phyloP scores from a whole-genome alignment of 2,113 vertebrate species.

The Channa maculata region DNA sequence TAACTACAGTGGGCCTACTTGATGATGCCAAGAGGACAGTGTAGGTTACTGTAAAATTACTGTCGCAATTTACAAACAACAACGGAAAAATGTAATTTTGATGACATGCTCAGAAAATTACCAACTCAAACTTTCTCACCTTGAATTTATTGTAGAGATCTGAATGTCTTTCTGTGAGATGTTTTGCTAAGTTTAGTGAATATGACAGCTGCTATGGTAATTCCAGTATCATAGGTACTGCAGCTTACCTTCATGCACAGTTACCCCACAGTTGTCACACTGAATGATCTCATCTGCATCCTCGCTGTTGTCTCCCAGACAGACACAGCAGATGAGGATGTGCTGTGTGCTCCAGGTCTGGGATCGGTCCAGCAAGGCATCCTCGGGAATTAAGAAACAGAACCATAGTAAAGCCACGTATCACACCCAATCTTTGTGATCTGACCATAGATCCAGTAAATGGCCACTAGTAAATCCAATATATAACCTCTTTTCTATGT shows the following conservation, averaged over 20 bases:
- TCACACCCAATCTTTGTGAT: not conserved
- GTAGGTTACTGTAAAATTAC: no score
- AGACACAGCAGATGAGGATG: conserved; percentile 99
- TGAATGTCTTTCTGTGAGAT: no score
- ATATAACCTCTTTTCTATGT: conserved; percentile 41
- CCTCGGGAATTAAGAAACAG: conserved; percentile 78
- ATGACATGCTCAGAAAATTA: no score
- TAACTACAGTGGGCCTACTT: no score
- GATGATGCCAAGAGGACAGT: no score
- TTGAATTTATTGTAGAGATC: no score
- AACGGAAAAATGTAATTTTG: no score
- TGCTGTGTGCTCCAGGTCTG: conserved; percentile 96
- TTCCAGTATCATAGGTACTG: not conserved
- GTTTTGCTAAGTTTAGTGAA: no score
- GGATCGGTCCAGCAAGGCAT: conserved; percentile 92
- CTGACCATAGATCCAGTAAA: conserved; percentile 34
- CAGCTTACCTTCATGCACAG: conserved; percentile 96
- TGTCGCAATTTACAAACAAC: no score
- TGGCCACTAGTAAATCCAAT: conserved; percentile 24
- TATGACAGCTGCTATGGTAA: no score
- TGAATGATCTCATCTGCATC: conserved; percentile 99
- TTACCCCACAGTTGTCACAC: conserved; percentile 99
- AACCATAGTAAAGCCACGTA: conserved; percentile 38
- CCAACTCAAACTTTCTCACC: no score
- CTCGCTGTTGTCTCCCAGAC: conserved; percentile 98